Evolutionary conservation across 1,140 invertebrate species (phyloP), one percentile per base, ranked within the genome.

Genomic region (Papilio helenus): DNA sequence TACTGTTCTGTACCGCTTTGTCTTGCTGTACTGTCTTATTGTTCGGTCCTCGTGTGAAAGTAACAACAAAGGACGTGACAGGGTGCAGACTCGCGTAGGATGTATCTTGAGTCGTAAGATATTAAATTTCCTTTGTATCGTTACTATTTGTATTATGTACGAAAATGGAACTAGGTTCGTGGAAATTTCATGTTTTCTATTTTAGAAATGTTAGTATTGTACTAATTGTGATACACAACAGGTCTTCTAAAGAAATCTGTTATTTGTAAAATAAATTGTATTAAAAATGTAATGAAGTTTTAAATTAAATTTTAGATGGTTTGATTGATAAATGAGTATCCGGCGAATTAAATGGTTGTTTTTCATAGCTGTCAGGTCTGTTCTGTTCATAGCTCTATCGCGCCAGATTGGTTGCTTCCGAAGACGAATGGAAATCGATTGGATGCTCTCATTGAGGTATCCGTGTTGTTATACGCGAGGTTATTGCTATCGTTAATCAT

Each of bases 401-500:
- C 61, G 26, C 61, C 72, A 49, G 72, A 74, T 74, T 49, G 72
- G 39, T 29, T 49, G 72, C n/a, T 74, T 26, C 72, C n/a, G 4
- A 74, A 74, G 72, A 46, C 42, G 72, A 51, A 74, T 74, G 72
- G 18, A 23, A 46, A 74, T 74, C 72, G 72, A 74, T 74, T 49
- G 39, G 72, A 44, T 72, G 39, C 72, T 74, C 72, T 46, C 44
- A 44, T n/a, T 74, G 72, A 74, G 72, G 72, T 49, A 51, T 74
- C 20, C 72, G 72, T 46, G 44, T 46, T 44, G 39, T 74, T 74
- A 49, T 49, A 8, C 20, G 20, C 39, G 23, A 74, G 39, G 72
- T 74, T 74, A 74, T 74, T 74, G 72, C 72, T 46, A 20, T 29
- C 23, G 72, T 74, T 74, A 49, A 51, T 74, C 44, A 74, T 74